Base-by-base conservation (phyloP, 2,797 vertebrate genomes). In the Dromococcyx pavoninus region DNA sequence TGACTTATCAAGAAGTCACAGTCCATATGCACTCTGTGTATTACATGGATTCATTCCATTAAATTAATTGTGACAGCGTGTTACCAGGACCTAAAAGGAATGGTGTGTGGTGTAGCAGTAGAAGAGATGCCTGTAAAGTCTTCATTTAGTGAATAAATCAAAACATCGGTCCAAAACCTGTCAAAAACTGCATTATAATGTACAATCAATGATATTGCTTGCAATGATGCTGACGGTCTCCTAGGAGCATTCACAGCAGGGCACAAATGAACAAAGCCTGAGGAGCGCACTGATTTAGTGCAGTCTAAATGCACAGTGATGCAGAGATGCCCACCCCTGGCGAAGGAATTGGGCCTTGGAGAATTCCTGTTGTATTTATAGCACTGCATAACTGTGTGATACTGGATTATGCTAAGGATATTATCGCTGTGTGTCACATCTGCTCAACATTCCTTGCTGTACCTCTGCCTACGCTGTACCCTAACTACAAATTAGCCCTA, bases 401-500 rank as follows among this genome's bases (percentile, higher is more conserved):
- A 39, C 61, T 53, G 79, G 78, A 80, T 92, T 83, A 77, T 78
- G 93, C 78, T 51, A 79, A 82, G 75, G 69, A 89, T 86, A 87
- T 83, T 93, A 91, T 43, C 14, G 4, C 72, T 84, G 24, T 82
- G 30, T 48, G 92, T 92, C 92, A 95, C 92, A 86, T 92, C 86
- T 93, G 88, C 84, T 93, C 83, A 90, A 5, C 44, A n/a, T 54
- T 91, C 83, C 58, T 88, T 62, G 66, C 78, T 89, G 85, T 85
- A 77, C 87, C 65, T 78, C 77, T 91, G 93, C 95, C 88, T 88
- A 79, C 67, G 48, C 95, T 75, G 84, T 79, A 92, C 88, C 50
- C 65, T 0, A 83, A 71, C 41, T 53, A 74, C 74, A 94, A 60
- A 92, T 87, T 46, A 91, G 85, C 58, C 79, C 90, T 33, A 30